Evolutionary conservation across 2,113 vertebrate species (phyloP).

Genomic region (Bothrops jararaca): DNA sequence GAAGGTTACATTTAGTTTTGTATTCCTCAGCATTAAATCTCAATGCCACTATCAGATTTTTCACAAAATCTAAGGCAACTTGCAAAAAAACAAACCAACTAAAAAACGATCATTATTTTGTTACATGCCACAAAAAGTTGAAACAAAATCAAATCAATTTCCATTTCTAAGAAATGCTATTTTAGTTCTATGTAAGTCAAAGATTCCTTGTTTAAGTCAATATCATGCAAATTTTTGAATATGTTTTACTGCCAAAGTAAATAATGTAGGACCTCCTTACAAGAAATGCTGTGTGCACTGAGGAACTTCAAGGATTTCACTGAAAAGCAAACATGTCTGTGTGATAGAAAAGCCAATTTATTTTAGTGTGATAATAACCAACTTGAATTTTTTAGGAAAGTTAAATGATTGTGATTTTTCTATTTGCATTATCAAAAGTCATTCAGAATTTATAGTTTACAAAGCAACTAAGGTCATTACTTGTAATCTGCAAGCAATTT

Average conservation of each 20-base stretch:
- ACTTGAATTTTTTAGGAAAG: neutral
- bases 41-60: neutral
- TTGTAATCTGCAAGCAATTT: slow-evolving; percentile 5
- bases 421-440: slow-evolving; percentile 7
- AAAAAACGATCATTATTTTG: too few relatives aligned
- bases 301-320: neutral
- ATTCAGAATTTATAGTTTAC: neutral
- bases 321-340: neutral
- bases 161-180: neutral
- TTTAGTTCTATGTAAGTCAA: neutral
- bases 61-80: neutral
- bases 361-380: neutral
- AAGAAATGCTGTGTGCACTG: neutral
- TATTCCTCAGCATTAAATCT: neutral
- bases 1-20: neutral
- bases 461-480: neutral
- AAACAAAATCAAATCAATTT: neutral
- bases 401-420: neutral
- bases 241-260: neutral
- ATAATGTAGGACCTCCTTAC: neutral
- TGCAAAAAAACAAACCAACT: neutral
- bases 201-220: neutral
- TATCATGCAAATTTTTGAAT: neutral
- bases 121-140: neutral
- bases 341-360: neutral